Base-by-base conservation (phyloP, 2,888 invertebrate genomes). In the Seira musarum region DNA sequence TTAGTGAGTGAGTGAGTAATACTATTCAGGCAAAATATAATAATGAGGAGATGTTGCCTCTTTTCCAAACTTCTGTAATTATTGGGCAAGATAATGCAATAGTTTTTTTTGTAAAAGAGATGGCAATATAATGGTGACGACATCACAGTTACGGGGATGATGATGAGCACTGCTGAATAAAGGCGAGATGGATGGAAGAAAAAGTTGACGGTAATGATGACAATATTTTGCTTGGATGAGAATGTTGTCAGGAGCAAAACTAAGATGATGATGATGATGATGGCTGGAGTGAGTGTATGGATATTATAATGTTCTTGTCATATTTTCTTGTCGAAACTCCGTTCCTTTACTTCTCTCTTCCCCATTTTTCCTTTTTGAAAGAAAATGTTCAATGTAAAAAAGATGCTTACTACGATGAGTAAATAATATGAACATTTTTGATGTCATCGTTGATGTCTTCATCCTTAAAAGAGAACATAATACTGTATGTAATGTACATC, bases 11-110 rank as follows among this genome's bases (percentile, higher is more conserved):
- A n/a, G n/a, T n/a, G n/a, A n/a, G n/a, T n/a, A n/a, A n/a, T n/a
- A n/a, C n/a, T n/a, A n/a, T n/a, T n/a, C n/a, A n/a, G n/a, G n/a
- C n/a, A n/a, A n/a, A n/a, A n/a, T n/a, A n/a, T n/a, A n/a, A n/a
- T n/a, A n/a, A n/a, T n/a, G n/a, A n/a, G n/a, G n/a, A n/a, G n/a
- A n/a, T n/a, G n/a, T n/a, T n/a, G n/a, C n/a, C n/a, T n/a, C n/a
- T n/a, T n/a, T n/a, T n/a, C n/a, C n/a, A n/a, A n/a, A n/a, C n/a
- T 61, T 71, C 46, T 49, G 72, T 64, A 72, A 72, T 73, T 73
- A 57, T 60, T 73, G 66, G 66, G 65, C 73, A 73, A 73, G 66
- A 57, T 25, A 69, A 57, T 1, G 57, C 57, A 15, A 17, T 17
- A 57, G 17, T 25, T 69, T 69, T 60, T 5, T 17, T 17, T 69